Evolutionary conservation across 2,888 invertebrate species (phyloP).

Genomic region (Craniophora ligustri): DNA sequence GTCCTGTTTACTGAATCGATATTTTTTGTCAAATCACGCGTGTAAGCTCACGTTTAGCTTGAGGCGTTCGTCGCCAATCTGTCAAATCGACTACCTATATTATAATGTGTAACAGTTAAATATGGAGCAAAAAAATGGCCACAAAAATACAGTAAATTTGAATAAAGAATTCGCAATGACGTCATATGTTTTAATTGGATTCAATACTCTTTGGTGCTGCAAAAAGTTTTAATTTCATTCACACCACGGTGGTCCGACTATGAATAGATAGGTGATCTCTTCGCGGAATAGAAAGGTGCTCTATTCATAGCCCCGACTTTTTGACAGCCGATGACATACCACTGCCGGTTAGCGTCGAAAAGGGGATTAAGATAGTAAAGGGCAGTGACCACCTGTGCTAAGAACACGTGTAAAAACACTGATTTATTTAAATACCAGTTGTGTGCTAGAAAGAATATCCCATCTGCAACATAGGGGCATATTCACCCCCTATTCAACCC

Average conservation of each 20-base stretch:
- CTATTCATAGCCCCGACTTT: constrained; percentile 35
- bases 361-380: constrained; percentile 19
- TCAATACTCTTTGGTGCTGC: constrained; percentile 15
- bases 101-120: constrained; percentile 28
- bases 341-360: constrained; percentile 18
- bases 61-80: constrained; percentile 62
- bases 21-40: constrained; percentile 25
- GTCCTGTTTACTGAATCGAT: not conserved
- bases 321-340: constrained; percentile 32
- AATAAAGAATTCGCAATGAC: constrained; percentile 18
- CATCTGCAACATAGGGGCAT: too few species aligned
- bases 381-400: constrained; percentile 20
- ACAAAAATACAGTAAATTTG: constrained; percentile 19
- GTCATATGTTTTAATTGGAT: constrained; percentile 22
- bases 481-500: too few species aligned
- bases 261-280: constrained; percentile 34
- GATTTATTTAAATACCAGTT: too few species aligned
- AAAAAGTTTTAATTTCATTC: constrained; percentile 16
- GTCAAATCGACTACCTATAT: constrained; percentile 59
- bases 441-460: too few species aligned
- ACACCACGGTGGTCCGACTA: constrained; percentile 37
- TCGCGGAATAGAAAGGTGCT: constrained; percentile 16
- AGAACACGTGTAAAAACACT: not conserved
- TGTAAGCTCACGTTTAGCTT: constrained; percentile 56
- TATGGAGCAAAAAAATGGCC: constrained; percentile 20